Base-by-base conservation (phyloP, 2,113 vertebrate species). In the Stigmatopora nigra region DNA sequence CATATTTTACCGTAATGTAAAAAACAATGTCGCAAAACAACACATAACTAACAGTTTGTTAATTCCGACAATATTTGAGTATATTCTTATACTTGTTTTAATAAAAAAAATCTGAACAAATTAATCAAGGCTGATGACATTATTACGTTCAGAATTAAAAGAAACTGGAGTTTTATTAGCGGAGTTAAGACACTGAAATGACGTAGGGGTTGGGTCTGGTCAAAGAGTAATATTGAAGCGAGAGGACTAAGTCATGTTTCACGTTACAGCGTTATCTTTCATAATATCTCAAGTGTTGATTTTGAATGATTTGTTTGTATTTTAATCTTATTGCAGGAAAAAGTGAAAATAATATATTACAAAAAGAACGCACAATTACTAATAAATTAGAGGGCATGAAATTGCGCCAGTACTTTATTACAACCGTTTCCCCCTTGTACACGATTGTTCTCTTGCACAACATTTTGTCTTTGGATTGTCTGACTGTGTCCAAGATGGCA, bases 401-500 rank as follows among this genome's bases (percentile, higher is more conserved):
- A 41, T 56, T 61, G n/a, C 38, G 38, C 2, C 53, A 7, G 12
- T n/a, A 61, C 59, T 20, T 15, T 12, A 6, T 41, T 41, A 41
- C 6, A 6, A 41, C 6, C 6, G 38, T 41, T 3, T 10, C 38
- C 38, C 9, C 6, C 38, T 41, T 41, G 1, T 10, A 41, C 38
- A 6, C 12, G 6, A 15, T 1, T 5, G 35, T 1, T 47, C 15
- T 81, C 80, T 81, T 82, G 52, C 45, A 1, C 0, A 22, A 5
- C 9, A 0, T 0, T 1, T 66, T 3, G 0, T 76, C 86, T 85
- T 69, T 47, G 72, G 17, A 56, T 76, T 63, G 59, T 36, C 41
- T 41, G 47, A 58, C 31, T 58, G 66, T 58, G 66, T 77, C 66
- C 78, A 90, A 91, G 81, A 92, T 92, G 91, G 90, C 90, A 68